These are phyloP conservation scores for Pao palembangensis DNA, from an alignment of 2,113 vertebrate genomes.

Conservation along the genomic window DNA sequence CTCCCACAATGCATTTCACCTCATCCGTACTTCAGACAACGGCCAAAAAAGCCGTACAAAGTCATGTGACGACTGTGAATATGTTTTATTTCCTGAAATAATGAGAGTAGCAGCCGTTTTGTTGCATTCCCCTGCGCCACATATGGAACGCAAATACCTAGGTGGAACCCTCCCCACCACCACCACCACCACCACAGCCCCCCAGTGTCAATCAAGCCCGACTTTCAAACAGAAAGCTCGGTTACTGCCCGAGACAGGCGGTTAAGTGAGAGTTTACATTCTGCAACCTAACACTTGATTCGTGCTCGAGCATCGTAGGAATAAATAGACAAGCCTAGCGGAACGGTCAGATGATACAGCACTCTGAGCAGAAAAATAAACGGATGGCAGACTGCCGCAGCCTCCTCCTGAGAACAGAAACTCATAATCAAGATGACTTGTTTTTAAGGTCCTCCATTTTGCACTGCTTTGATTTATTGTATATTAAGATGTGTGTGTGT, in stretches of 20 bases:
- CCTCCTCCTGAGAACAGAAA: slow-evolving; percentile 8
- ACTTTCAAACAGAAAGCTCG: not conserved
- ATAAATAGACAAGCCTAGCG: not conserved
- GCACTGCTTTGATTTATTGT: slow-evolving; percentile 27
- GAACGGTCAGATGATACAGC: not conserved
- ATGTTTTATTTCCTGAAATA: not conserved
- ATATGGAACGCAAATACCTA: too few relatives aligned
- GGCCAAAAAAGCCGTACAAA: too few relatives aligned
- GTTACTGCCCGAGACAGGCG: not conserved
- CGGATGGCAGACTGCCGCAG: not conserved
- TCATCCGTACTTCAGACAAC: too few relatives aligned
- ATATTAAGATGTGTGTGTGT: slow-evolving; percentile 34
- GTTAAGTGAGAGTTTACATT: not conserved
- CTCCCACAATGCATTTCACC: too few relatives aligned
- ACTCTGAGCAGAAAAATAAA: not conserved
- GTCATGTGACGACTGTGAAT: not conserved
- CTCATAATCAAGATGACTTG: not conserved
- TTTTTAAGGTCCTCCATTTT: slow-evolving; percentile 17
- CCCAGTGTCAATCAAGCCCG: not conserved
- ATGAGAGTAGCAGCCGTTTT: not conserved
- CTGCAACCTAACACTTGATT: not conserved
- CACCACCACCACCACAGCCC: too few relatives aligned
- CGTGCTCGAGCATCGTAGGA: not conserved
- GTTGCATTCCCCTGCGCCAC: too few relatives aligned
- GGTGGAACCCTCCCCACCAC: too few relatives aligned